These are phyloP conservation scores for Pseudoatta argentina DNA, from an alignment of 1,140 invertebrate genomes.

Conservation along the genomic window DNA sequence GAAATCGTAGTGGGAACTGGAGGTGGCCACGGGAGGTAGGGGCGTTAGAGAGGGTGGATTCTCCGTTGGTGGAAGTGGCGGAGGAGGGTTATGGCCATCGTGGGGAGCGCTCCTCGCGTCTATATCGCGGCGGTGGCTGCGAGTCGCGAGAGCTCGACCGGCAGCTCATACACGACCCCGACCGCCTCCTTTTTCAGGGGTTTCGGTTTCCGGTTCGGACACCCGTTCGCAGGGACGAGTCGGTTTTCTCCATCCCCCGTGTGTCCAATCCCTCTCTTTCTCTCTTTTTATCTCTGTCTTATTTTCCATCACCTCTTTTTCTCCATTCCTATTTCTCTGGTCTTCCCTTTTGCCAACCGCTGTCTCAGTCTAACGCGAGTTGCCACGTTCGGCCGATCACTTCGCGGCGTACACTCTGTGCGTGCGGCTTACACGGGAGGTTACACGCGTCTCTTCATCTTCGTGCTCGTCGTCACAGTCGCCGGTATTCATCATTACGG, in stretches of 20 bases:
- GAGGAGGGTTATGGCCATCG: slow-evolving; percentile 69
- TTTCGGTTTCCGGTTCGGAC: slow-evolving; percentile 72
- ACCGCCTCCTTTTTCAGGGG: slow-evolving; percentile 74
- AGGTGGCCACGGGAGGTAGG: slow-evolving; percentile 57
- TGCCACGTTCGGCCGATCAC: slow-evolving; percentile 48
- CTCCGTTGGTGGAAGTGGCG: slow-evolving; percentile 37
- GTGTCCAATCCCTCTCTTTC: slow-evolving; percentile 44
- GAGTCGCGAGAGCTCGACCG: slow-evolving; percentile 73
- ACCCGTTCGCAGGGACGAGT: slow-evolving; percentile 71
- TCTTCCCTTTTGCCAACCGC: slow-evolving; percentile 61
- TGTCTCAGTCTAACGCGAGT: slow-evolving; percentile 73
- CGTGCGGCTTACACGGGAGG: slow-evolving; percentile 18
- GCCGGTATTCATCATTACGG: slow-evolving; percentile 43
- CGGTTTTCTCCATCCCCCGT: slow-evolving; percentile 64
- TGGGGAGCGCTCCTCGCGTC: slow-evolving; percentile 68
- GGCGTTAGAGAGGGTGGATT: slow-evolving; percentile 41
- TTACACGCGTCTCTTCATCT: slow-evolving; percentile 52
- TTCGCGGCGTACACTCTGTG: slow-evolving; percentile 37
- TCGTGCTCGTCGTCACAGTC: slow-evolving; percentile 27
- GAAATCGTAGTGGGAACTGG: slow-evolving; percentile 80
- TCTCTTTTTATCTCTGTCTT: slow-evolving; percentile 52
- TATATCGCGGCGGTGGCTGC: slow-evolving; percentile 76
- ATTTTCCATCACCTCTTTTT: slow-evolving; percentile 58
- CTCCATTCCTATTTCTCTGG: slow-evolving; percentile 60
- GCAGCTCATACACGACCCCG: slow-evolving; percentile 73